Conservation (phyloP, 2,888 invertebrate genomes). For the Drosophila formosana region DNA sequence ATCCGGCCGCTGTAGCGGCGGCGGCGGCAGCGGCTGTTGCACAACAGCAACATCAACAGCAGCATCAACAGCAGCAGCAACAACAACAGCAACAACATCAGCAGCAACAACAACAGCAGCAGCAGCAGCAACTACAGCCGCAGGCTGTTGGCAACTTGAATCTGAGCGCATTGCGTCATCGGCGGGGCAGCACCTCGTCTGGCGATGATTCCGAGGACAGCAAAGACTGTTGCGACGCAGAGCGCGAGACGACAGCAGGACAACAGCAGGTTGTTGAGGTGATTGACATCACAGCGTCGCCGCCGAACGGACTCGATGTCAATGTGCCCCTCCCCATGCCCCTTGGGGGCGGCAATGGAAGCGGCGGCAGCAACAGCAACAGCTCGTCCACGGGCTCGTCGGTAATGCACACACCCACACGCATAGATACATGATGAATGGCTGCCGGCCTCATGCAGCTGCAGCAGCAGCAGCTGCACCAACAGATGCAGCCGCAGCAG, state of each 20-base stretch:
- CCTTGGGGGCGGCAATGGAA: constrained; percentile 18
- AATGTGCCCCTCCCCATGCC: constrained; percentile 54
- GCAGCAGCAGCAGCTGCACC: constrained; percentile 70
- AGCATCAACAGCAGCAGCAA: constrained; percentile 48
- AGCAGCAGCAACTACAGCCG: constrained; percentile 54
- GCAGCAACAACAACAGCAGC: constrained; percentile 54
- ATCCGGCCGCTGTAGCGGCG: constrained; percentile 52
- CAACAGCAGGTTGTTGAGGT: constrained; percentile 54
- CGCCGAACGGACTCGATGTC: constrained; percentile 67
- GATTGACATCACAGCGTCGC: constrained; percentile 77
- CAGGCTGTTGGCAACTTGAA: constrained; percentile 65
- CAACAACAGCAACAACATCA: constrained; percentile 56
- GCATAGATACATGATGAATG: constrained; percentile 84
- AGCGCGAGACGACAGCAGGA: constrained; percentile 60
- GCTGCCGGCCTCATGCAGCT: constrained; percentile 84
- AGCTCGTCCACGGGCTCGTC: constrained; percentile 76
- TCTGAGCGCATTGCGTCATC: constrained; percentile 69
- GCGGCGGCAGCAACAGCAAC: constrained; percentile 38
- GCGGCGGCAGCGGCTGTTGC: constrained; percentile 44
- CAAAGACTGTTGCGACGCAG: constrained; percentile 84
- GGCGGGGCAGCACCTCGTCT: constrained; percentile 85
- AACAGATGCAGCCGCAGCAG: constrained; percentile 70
- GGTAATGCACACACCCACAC: constrained; percentile 83
- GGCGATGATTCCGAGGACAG: constrained; percentile 85
- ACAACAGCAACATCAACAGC: constrained; percentile 45